Percentiles rank a stretch among this genome's conserved stretches.
Conservation (phyloP, 2,888 invertebrate species). For the Chloroclysta siterata region DNA sequence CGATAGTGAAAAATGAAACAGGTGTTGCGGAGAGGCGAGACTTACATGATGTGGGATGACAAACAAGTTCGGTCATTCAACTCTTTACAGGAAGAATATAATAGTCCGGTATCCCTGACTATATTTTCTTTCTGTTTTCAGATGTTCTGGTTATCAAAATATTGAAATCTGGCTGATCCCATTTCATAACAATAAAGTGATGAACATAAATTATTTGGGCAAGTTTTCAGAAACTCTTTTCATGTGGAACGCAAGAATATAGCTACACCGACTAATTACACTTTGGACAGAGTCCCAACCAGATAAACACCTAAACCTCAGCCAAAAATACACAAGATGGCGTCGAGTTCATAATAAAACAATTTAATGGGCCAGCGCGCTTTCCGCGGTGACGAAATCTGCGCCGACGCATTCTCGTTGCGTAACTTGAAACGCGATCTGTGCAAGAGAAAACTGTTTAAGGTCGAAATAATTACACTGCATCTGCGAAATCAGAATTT, state of each 20-base stretch:
- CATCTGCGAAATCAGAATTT: constrained; percentile 47
- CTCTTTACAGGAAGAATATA: constrained; percentile 56
- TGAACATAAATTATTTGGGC: constrained; percentile 7
- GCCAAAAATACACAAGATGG: constrained; percentile 85
- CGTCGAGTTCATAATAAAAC: constrained; percentile 85
- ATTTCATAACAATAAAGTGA: background rate
- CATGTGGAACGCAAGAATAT: constrained; percentile 67
- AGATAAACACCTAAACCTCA: constrained; percentile 83
- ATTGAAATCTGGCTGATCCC: background rate
- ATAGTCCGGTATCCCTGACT: constrained; percentile 31
- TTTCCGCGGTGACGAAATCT: constrained; percentile 84
- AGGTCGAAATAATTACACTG: constrained; percentile 73
- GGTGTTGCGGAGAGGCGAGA: constrained; percentile 63
- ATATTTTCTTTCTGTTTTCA: constrained; percentile 4
- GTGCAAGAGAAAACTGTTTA: constrained; percentile 75
- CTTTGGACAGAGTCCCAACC: constrained; percentile 82
- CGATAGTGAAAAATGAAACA: constrained; percentile 77
- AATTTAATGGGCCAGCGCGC: constrained; percentile 85
- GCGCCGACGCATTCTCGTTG: constrained; percentile 80
- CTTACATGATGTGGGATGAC: constrained; percentile 68
- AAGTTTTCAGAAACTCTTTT: constrained; percentile 41
- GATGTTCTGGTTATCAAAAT: constrained; percentile 20
- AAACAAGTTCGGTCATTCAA: constrained; percentile 68
- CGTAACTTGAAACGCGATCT: constrained; percentile 81
- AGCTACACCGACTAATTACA: constrained; percentile 79